Base-by-base conservation (phyloP, 2,797 vertebrate genomes). In the Apogon talboti region DNA sequence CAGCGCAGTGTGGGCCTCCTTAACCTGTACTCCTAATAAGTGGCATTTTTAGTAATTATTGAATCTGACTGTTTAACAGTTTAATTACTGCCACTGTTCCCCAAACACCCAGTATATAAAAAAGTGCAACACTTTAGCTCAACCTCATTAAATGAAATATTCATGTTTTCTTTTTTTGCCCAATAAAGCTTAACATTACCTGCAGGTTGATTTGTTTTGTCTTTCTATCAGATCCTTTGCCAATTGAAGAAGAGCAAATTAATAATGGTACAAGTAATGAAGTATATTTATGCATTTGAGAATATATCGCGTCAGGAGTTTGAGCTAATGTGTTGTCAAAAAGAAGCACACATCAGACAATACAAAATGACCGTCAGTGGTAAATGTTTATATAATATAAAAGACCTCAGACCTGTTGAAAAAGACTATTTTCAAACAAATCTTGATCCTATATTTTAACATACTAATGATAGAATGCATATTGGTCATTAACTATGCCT, bases 31-130 rank as follows among this genome's bases (percentile, higher is more conserved):
- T 37, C 24, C 60, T 14, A 19, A 45, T 47, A 47, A 24, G 7
- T n/a, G 6, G 14, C 30, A 48, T 35, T 61, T 58, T 52, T 19
- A 30, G 30, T 48, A 9, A n/a, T 47, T 51, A 40, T 57, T 19
- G 2, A 0, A 37, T 52, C 19, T 53, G n/a, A 48, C 11, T 13
- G 11, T 18, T 48, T 21, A 18, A 59, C 12, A 30, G 56, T 63
- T n/a, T 21, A 57, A 64, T 67, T 71, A 49, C 68, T 66, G 67
- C 28, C 44, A 71, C 38, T 18, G 19, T 62, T 85, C 80, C 86
- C 81, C 72, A 87, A 88, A 87, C 55, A 76, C 44, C 48, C 28
- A 74, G 15, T 53, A 76, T 58, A 62, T 54, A 44, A 52, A 55
- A 43, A 59, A 64, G 11, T 37, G n/a, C 2, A 37, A 81, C 55